phyloP scores from a whole-genome alignment of 1,140 invertebrate genomes.

The Sogatella furcifera region DNA sequence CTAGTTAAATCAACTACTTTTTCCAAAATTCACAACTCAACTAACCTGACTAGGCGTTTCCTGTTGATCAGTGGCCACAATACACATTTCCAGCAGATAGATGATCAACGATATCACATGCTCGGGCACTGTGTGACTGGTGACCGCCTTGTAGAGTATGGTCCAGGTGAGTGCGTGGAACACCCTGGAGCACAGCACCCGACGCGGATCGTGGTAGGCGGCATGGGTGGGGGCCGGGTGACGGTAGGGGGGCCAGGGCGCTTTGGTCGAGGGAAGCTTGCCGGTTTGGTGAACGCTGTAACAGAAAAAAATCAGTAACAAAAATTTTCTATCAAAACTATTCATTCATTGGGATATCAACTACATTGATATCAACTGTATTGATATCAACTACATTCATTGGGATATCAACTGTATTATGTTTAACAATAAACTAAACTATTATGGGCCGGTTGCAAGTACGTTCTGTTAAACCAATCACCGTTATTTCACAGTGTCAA shows the following conservation, averaged over 20 bases:
- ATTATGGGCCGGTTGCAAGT: no score
- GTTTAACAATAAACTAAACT: no score
- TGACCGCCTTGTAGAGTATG: slow-evolving; percentile 72
- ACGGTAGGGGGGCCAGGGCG: slow-evolving; percentile 75
- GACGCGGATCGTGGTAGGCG: slow-evolving; percentile 59
- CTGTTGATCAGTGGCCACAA: slow-evolving; percentile 34
- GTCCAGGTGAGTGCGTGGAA: slow-evolving; percentile 78
- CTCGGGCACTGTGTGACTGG: slow-evolving; percentile 59
- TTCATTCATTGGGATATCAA: no score
- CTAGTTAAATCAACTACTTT: no score
- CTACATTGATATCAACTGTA: no score
- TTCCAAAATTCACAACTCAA: no score
- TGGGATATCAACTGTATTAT: no score
- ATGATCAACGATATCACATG: slow-evolving; percentile 74
- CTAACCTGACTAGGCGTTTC: slow-evolving; percentile 25
- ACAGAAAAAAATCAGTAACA: slow-evolving; percentile 27
- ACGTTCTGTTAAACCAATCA: no score
- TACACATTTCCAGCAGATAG: slow-evolving; percentile 75
- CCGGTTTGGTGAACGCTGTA: slow-evolving; percentile 47
- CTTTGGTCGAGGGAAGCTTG: slow-evolving; percentile 50
- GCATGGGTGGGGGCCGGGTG: slow-evolving; percentile 50
- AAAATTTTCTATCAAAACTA: no score
- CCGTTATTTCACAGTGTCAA: no score
- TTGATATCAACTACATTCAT: no score
- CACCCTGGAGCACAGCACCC: slow-evolving; percentile 59